Percentiles rank a stretch among this genome's conserved stretches.
Evolutionary conservation across 2,888 invertebrate species (phyloP).

Genomic region (Pollenia amentaria): DNA sequence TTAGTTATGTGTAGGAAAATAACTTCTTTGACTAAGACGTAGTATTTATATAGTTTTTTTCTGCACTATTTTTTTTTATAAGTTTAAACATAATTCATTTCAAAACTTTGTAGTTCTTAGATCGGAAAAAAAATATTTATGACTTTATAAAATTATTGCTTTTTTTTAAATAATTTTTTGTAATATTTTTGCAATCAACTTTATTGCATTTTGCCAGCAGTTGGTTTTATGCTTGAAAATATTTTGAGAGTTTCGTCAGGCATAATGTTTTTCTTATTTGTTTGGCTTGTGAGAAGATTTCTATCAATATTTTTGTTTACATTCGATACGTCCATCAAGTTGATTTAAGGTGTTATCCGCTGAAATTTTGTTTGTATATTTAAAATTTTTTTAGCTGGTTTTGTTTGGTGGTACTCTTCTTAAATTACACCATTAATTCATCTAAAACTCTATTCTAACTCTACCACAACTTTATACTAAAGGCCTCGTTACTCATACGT

Average conservation of each 20-base stretch:
- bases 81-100: conserved; percentile 68
- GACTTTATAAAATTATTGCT: conserved; percentile 49
- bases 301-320: conserved; percentile 56
- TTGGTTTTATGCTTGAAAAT: conserved; percentile 19
- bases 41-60: conserved; percentile 44
- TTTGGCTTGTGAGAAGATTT: neutral
- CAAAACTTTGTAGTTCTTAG: conserved; percentile 59
- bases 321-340: conserved; percentile 39
- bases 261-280: neutral
- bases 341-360: conserved; percentile 17
- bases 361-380: conserved; percentile 9
- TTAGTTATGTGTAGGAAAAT: conserved; percentile 28
- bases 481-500: too few relatives aligned
- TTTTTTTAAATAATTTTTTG: neutral
- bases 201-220: conserved; percentile 49
- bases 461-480: too few relatives aligned
- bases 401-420: too few relatives aligned
- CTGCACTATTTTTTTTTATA: neutral
- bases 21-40: conserved; percentile 48
- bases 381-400: conserved; percentile 10
- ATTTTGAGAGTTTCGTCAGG: conserved; percentile 38
- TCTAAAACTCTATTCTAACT: too few relatives aligned
- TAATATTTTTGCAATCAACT: conserved; percentile 43
- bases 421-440: too few relatives aligned
- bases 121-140: conserved; percentile 38